Evolutionary conservation across 2,797 vertebrate genomes (phyloP).

Genomic region (Pelobates cultripes): DNA sequence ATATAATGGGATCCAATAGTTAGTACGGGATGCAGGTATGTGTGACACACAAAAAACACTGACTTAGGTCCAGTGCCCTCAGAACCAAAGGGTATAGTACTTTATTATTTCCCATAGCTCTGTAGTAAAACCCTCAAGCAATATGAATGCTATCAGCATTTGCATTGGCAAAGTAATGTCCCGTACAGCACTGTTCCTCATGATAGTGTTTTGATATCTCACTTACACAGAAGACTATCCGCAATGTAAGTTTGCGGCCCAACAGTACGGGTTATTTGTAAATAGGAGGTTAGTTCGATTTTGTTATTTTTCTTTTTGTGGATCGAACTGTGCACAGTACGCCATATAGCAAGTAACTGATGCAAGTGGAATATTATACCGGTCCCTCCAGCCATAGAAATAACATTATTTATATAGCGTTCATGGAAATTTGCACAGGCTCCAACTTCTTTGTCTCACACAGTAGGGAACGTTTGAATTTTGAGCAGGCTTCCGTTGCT

Average conservation of each 20-base stretch:
- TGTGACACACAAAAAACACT: too few species aligned
- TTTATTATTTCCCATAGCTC: too few species aligned
- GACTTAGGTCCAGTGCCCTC: too few species aligned
- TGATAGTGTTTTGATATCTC: too few species aligned
- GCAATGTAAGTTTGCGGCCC: neutral
- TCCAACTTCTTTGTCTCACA: constrained; percentile 41
- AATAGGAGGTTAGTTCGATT: neutral
- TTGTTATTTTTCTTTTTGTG: neutral
- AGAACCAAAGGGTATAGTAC: too few species aligned
- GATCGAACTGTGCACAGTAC: neutral
- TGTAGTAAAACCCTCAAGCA: too few species aligned
- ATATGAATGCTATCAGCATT: too few species aligned
- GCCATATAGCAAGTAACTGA: neutral
- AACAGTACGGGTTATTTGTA: neutral
- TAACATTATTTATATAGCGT: constrained; percentile 44
- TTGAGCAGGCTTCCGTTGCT: constrained; percentile 19
- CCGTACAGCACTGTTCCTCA: too few species aligned
- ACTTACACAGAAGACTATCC: too few species aligned
- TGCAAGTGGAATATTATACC: neutral
- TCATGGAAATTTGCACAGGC: constrained; percentile 41
- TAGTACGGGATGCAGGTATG: too few species aligned
- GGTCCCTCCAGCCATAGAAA: constrained; percentile 20
- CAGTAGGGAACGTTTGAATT: constrained; percentile 40
- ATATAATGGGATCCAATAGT: too few species aligned
- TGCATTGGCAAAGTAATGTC: too few species aligned